These are phyloP conservation scores for Cepaea hortensis DNA, from an alignment of 2,888 invertebrate species.

Conservation along the genomic window DNA sequence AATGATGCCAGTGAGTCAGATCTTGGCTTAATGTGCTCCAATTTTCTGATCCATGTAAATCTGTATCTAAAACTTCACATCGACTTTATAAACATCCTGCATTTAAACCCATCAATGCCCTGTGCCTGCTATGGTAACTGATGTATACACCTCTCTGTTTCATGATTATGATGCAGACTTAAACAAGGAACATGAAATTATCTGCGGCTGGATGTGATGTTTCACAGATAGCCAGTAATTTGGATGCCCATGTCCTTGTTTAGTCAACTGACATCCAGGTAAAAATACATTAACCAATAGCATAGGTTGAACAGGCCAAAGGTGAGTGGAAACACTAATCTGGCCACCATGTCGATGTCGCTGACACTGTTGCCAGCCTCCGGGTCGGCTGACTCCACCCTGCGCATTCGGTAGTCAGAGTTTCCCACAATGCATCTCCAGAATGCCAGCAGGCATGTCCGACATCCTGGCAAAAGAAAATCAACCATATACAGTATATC, in stretches of 20 bases:
- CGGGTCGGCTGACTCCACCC: slow-evolving; percentile 53
- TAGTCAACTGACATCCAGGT: slow-evolving; percentile 48
- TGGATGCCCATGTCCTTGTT: slow-evolving; percentile 35
- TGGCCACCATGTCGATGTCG: slow-evolving; percentile 87
- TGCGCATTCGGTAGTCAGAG: slow-evolving; percentile 54
- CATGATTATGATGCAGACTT: too few species aligned
- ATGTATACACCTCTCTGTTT: too few species aligned
- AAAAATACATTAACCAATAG: slow-evolving; percentile 83
- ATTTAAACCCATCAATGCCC: too few species aligned
- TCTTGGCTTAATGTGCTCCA: too few species aligned
- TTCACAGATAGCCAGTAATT: slow-evolving; percentile 36
- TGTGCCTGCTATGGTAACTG: too few species aligned
- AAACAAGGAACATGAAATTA: too few species aligned
- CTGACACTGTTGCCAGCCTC: slow-evolving; percentile 83
- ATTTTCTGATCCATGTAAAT: too few species aligned
- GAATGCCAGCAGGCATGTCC: slow-evolving; percentile 52
- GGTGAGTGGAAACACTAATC: slow-evolving; percentile 88
- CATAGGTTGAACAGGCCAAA: slow-evolving; percentile 90
- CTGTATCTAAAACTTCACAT: too few species aligned
- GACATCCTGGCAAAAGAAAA: slow-evolving; percentile 17
- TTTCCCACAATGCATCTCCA: slow-evolving; percentile 65
- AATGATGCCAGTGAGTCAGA: too few species aligned
- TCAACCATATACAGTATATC: not conserved
- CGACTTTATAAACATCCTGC: too few species aligned
- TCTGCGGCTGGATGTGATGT: not conserved